Evolutionary conservation across 2,113 vertebrate species (phyloP).

Genomic region (Pelodiscus sinensis): DNA sequence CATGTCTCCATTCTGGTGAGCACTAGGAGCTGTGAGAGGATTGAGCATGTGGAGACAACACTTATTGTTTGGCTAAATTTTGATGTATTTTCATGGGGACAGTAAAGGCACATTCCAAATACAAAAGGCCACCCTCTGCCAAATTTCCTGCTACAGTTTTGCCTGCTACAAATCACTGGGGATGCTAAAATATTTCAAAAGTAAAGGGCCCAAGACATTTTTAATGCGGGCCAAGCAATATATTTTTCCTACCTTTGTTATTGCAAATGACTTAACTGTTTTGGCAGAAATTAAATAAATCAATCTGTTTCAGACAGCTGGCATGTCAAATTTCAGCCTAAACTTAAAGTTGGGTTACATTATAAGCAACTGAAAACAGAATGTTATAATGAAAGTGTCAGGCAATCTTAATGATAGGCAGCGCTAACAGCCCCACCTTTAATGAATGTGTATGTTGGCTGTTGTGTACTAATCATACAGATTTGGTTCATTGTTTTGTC

Average conservation of each 20-base stretch:
- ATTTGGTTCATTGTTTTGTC: constrained; percentile 48
- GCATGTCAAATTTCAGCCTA: constrained; percentile 7
- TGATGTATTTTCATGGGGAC: neutral
- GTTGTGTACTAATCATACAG: constrained; percentile 10
- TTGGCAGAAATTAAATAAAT: constrained; percentile 58
- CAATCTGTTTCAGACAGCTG: constrained; percentile 12
- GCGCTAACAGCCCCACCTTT: constrained; percentile 18
- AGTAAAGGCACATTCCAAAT: neutral
- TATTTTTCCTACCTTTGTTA: neutral
- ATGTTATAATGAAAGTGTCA: neutral
- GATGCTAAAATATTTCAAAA: neutral
- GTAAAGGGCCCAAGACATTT: neutral
- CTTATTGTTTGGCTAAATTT: neutral
- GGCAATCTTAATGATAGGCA: neutral
- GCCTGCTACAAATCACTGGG: neutral
- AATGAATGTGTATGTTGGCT: neutral
- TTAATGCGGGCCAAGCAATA: neutral
- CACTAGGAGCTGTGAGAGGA: neutral
- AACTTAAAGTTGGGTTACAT: constrained; percentile 15
- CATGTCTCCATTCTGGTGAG: neutral
- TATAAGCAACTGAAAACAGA: neutral
- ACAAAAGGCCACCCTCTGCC: neutral
- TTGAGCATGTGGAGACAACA: neutral
- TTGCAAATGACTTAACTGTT: neutral
- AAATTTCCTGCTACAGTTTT: neutral